These are phyloP conservation scores for Dolichopus griseipennis DNA, from an alignment of 2,888 invertebrate genomes.

Conservation along the genomic window DNA sequence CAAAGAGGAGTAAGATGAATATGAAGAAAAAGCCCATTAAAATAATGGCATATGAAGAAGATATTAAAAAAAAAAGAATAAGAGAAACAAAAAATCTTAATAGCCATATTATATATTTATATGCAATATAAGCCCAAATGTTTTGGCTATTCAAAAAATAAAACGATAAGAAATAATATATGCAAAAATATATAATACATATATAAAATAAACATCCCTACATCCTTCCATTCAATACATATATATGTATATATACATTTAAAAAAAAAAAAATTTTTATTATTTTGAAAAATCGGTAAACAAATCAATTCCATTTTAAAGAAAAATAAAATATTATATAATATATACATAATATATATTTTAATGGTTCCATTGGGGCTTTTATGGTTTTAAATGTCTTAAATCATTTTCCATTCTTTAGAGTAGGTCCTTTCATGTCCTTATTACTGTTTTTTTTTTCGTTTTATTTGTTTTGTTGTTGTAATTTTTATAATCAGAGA, in stretches of 20 bases:
- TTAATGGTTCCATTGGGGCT: slow-evolving; percentile 6
- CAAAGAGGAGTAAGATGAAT: no score
- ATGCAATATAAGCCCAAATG: neutral
- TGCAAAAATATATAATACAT: neutral
- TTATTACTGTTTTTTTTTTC: neutral
- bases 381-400: slow-evolving; percentile 5
- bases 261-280: neutral
- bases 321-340: neutral
- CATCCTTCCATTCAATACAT: no score
- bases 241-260: no score
- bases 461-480: neutral
- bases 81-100: neutral
- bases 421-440: no score
- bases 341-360: neutral
- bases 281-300: slow-evolving; percentile 1
- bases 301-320: slow-evolving; percentile 6
- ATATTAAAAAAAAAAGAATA: neutral
- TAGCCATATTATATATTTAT: neutral
- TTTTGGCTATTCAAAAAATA: no score
- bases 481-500: neutral
- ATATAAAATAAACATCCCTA: no score
- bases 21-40: neutral
- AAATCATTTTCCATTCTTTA: neutral
- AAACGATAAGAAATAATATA: neutral
- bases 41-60: slow-evolving; percentile 1